Evolutionary conservation across 1,140 invertebrate species (phyloP), one percentile per base, ranked within the genome.

Genomic region (Danaus melanippus): DNA sequence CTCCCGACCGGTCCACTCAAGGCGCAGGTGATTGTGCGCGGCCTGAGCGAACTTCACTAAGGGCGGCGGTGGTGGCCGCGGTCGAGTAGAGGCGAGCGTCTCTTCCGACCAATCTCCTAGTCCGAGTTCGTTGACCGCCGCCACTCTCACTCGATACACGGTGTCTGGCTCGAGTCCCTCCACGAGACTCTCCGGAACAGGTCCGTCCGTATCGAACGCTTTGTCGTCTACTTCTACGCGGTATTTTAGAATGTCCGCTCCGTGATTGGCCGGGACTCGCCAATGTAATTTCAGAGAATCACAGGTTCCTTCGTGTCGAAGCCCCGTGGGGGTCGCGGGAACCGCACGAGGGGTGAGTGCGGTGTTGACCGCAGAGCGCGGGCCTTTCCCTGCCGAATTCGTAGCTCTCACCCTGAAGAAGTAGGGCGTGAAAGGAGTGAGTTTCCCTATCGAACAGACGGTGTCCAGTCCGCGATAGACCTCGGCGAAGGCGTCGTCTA

Each of bases 121-220:
- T 8, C 94, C 95, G n/a, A 96, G 91, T 57, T 90, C 89, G 80
- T 95, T 97, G 7, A 95, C 90, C 42, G 95, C 96, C 78, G 94
- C 93, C 21, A 95, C 90, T 56, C 92, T 89, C 49, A 95, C 90
- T 77, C 92, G 93, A 69, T 92, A 91, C n/a, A 79, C 74, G 9
- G 89, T 90, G 64, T 91, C 89, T 3, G 90, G 88, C 21, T 71
- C 69, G 17, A 92, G 76, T 1, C 86, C 85, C 17, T 86, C 82
- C 8, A 91, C 76, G 0, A 85, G 81, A 50, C 88, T 88, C 47
- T 89, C 88, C 3, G 85, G 84, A 12, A 76, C 76, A 46, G 89
- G 84, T 8, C 87, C 89, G 5, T 90, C 87, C 0, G 90, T 91
- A 21, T 89, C 88, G 66, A 90, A 87, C 6, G 86, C 86, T 53